Evolutionary conservation across 2,888 invertebrate species (phyloP).

Genomic region (Fragum whitleyi): DNA sequence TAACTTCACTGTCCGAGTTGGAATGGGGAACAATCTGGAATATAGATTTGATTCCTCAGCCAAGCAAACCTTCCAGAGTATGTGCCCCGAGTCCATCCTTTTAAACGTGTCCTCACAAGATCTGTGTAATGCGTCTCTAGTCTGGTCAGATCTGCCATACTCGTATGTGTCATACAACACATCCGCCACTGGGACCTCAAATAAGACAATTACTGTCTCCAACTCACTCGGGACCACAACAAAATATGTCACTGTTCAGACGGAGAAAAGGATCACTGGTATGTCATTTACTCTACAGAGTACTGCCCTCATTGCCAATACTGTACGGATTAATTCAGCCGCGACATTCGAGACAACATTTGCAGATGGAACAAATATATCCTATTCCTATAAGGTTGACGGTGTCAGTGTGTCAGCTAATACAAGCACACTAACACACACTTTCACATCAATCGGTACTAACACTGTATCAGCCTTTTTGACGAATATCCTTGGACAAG

Average conservation of each 20-base stretch:
- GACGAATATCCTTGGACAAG: slow-evolving; percentile 37
- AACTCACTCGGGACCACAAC: slow-evolving; percentile 43
- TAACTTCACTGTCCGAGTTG: slow-evolving; percentile 65
- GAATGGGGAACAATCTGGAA: slow-evolving; percentile 54
- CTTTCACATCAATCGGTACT: slow-evolving; percentile 58
- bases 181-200: background rate
- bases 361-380: slow-evolving; percentile 45
- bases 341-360: slow-evolving; percentile 24
- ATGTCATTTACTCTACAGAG: slow-evolving; percentile 39
- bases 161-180: slow-evolving; percentile 23
- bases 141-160: slow-evolving; percentile 61
- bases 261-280: slow-evolving; percentile 42
- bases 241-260: slow-evolving; percentile 39
- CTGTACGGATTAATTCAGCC: slow-evolving; percentile 38
- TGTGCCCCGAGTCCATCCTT: slow-evolving; percentile 53
- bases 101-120: slow-evolving; percentile 30
- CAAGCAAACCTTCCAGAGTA: slow-evolving; percentile 39
- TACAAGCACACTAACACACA: slow-evolving; percentile 28
- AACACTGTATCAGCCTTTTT: slow-evolving; percentile 50
- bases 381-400: slow-evolving; percentile 47
- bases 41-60: slow-evolving; percentile 57
- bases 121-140: slow-evolving; percentile 51
- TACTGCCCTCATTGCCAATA: slow-evolving; percentile 35
- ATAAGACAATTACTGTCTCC: slow-evolving; percentile 14
- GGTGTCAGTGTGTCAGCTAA: slow-evolving; percentile 20